Percentiles rank a stretch among this genome's conserved stretches.
These are phyloP conservation scores for Macheiramphus alcinus DNA, from an alignment of 2,113 vertebrate species.

Conservation along the genomic window DNA sequence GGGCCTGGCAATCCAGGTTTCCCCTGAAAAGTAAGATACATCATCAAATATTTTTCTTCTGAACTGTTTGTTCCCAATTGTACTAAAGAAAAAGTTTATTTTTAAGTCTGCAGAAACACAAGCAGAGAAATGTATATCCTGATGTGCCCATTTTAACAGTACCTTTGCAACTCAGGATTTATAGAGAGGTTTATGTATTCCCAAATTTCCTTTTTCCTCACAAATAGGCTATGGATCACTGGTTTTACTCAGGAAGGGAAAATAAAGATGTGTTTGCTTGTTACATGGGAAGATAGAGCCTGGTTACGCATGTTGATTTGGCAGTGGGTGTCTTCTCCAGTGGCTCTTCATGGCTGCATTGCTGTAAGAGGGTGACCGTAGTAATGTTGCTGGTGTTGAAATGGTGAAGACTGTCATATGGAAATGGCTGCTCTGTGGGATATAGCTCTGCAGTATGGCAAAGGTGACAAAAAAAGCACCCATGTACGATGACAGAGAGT, in stretches of 20 bases:
- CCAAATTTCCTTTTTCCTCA: background rate
- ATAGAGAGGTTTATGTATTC: background rate
- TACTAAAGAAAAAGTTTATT: background rate
- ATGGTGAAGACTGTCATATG: background rate
- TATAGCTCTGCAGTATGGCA: background rate
- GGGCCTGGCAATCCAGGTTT: slow-evolving; percentile 80
- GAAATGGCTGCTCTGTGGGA: background rate
- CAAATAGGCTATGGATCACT: background rate
- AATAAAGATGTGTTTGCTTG: background rate
- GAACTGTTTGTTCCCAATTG: background rate
- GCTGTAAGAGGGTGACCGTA: background rate
- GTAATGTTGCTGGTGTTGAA: background rate
- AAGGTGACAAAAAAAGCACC: background rate
- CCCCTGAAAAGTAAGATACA: slow-evolving; percentile 67
- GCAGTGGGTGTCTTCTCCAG: background rate
- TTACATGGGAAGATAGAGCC: background rate
- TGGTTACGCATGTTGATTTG: background rate
- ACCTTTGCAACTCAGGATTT: background rate
- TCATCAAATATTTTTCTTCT: background rate
- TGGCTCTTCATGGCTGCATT: background rate
- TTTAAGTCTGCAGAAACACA: background rate
- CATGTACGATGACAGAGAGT: background rate
- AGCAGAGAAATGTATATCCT: background rate
- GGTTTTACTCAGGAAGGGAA: background rate
- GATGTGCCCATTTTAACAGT: background rate